Conservation (phyloP, 2,113 vertebrate genomes). For the Apaloderma vittatum region DNA sequence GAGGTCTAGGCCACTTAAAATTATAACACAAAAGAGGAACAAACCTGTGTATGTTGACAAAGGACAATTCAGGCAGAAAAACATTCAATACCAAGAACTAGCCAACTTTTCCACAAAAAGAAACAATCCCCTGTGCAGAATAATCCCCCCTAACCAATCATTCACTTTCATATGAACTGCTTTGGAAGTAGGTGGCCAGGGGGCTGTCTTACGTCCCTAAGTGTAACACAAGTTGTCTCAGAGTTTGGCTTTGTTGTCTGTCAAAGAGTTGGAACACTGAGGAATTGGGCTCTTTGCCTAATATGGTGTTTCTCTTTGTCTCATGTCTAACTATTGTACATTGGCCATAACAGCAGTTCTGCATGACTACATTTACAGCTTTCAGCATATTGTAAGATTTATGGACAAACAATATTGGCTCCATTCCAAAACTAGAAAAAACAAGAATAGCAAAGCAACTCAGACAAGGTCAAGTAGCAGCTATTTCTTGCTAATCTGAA, state of each 20-base stretch:
- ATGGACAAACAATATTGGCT: neutral
- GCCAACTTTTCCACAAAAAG: neutral
- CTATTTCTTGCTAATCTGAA: neutral
- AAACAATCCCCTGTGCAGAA: neutral
- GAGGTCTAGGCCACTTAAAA: neutral
- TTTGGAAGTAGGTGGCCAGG: neutral
- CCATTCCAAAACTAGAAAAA: neutral
- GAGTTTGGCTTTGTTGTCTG: neutral
- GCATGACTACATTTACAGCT: neutral
- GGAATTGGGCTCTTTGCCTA: neutral
- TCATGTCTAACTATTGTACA: neutral
- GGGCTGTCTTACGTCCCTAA: neutral
- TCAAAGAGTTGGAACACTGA: neutral
- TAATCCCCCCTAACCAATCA: neutral
- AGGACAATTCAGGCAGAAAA: neutral
- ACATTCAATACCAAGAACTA: neutral
- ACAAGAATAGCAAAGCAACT: neutral
- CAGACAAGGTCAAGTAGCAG: neutral
- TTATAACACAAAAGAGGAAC: neutral
- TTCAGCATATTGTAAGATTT: neutral
- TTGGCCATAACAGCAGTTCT: neutral
- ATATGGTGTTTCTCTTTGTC: neutral
- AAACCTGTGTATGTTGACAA: neutral
- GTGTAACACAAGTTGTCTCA: neutral
- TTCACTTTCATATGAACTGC: neutral